Percentiles rank a stretch among this genome's conserved stretches.
Conservation (phyloP, 2,888 invertebrate genomes). For the Dendrolimus houi region DNA sequence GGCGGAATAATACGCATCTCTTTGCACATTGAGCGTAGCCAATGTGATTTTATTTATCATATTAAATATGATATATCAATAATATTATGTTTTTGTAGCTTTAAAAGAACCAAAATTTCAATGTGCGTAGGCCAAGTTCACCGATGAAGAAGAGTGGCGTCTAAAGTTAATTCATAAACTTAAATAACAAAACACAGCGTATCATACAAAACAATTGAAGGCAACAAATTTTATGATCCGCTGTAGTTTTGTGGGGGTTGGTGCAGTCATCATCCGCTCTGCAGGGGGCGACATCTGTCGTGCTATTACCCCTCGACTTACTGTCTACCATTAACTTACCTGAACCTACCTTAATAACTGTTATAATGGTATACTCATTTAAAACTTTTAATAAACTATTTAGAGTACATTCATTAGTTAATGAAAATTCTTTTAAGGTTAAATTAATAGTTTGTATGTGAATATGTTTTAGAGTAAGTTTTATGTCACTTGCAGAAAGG, state of each 20-base stretch:
- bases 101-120: background rate
- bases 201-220: conserved; percentile 24
- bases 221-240: conserved; percentile 42
- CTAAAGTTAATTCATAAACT: background rate
- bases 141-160: background rate
- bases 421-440: too few relatives aligned
- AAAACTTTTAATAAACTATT: too few relatives aligned
- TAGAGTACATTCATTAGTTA: too few relatives aligned
- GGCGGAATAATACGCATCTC: too few relatives aligned
- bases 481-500: too few relatives aligned
- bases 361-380: too few relatives aligned
- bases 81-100: background rate
- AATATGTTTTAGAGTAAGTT: too few relatives aligned
- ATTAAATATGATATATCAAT: too few relatives aligned
- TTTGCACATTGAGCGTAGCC: too few relatives aligned
- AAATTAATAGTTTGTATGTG: too few relatives aligned
- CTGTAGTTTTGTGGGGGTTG: conserved; percentile 28
- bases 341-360: conserved; percentile 17
- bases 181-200: background rate
- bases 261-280: conserved; percentile 52
- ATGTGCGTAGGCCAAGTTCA: too few relatives aligned
- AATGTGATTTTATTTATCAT: too few relatives aligned
- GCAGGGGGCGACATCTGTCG: conserved; percentile 71
- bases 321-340: conserved; percentile 13
- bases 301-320: conserved; percentile 28